Conservation (phyloP, 2,888 invertebrate species). For the Aelia acuminata region DNA sequence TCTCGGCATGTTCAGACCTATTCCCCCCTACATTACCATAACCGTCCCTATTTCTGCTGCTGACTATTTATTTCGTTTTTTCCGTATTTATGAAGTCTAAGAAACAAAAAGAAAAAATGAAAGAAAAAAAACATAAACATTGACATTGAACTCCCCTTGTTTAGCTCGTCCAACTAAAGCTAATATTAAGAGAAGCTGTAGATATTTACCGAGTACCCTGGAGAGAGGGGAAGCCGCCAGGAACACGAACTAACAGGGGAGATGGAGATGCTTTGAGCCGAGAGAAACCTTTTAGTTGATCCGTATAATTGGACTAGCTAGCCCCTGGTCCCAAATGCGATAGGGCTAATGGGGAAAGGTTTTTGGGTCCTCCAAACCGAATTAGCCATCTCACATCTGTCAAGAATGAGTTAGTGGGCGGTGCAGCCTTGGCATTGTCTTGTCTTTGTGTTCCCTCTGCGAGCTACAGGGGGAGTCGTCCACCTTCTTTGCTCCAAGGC, state of each 20-base stretch:
- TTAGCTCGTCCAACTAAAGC: background rate
- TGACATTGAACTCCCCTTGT: constrained; percentile 25
- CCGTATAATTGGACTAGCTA: background rate
- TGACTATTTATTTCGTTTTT: too few relatives aligned
- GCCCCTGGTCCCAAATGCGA: background rate
- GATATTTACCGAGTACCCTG: background rate
- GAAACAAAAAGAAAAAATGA: background rate
- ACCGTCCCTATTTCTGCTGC: too few relatives aligned
- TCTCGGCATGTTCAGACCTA: too few relatives aligned
- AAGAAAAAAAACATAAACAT: too few relatives aligned
- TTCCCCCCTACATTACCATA: too few relatives aligned
- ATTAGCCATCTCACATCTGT: constrained; percentile 23
- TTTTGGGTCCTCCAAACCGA: constrained; percentile 11
- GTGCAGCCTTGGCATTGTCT: too few relatives aligned
- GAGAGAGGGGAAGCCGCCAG: background rate
- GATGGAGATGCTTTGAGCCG: background rate
- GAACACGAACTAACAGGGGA: background rate
- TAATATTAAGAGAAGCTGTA: background rate
- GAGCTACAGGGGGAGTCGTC: too few relatives aligned
- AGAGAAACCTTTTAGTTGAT: constrained; percentile 17
- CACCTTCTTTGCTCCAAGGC: too few relatives aligned
- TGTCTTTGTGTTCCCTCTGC: too few relatives aligned
- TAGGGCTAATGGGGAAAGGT: constrained; percentile 44
- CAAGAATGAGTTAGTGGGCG: background rate
- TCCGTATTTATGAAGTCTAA: background rate